Conservation (phyloP, 1,140 invertebrate species). For the Bemisia tabaci region DNA sequence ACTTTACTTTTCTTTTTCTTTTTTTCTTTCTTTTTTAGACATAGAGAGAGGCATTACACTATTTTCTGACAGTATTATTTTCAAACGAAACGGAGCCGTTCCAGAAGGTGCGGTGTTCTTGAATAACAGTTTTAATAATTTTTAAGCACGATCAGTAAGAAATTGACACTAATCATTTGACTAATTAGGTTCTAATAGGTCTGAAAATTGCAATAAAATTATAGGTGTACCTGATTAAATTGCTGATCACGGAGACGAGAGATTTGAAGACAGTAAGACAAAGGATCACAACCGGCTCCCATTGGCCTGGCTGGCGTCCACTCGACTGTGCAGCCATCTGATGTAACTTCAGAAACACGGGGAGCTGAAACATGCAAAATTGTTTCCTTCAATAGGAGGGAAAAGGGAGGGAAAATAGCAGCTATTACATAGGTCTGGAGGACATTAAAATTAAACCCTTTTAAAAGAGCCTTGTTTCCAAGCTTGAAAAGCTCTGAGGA, state of each 20-base stretch:
- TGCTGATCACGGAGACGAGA: constrained; percentile 42
- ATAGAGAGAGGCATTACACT: no score
- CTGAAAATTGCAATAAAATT: no score
- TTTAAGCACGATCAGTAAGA: no score
- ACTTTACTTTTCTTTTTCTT: no score
- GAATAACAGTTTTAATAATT: no score
- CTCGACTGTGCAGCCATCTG: constrained; percentile 35
- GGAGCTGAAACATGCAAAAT: constrained; percentile 32
- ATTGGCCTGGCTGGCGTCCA: constrained; percentile 37
- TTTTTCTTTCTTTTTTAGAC: no score
- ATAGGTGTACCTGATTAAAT: constrained; percentile 40
- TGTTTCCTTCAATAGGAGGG: constrained; percentile 1
- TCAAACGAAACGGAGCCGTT: no score
- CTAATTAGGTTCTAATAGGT: no score
- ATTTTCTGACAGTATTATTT: no score
- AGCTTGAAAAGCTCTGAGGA: no score
- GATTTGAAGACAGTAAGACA: constrained; percentile 50
- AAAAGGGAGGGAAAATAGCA: not conserved
- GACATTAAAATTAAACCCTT: not conserved
- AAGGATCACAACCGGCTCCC: constrained; percentile 37
- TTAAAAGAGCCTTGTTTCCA: not conserved
- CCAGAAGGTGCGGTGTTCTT: no score
- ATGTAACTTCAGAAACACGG: constrained; percentile 35
- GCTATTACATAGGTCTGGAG: not conserved
- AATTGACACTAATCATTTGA: no score